These are phyloP conservation scores for Lepus townsendii DNA, from an alignment of 2,797 vertebrate species.

Conservation along the genomic window DNA sequence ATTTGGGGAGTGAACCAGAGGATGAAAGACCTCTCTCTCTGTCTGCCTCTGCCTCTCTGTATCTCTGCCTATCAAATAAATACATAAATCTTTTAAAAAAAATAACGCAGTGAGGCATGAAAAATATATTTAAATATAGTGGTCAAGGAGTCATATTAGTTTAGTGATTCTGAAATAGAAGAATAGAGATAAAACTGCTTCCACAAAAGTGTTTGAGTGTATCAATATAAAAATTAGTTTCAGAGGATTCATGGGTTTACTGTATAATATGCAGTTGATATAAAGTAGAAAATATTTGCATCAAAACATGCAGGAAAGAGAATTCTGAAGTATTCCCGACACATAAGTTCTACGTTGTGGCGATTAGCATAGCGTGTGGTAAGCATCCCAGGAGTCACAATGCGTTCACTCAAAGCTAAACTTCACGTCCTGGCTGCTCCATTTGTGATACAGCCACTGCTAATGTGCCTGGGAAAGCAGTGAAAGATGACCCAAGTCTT, in stretches of 20 bases:
- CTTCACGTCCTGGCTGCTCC: not conserved
- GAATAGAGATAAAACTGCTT: not conserved
- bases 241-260: not conserved
- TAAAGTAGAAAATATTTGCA: not conserved
- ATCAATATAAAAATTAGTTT: constrained; percentile 10
- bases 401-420: not conserved
- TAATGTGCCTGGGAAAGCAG: too few relatives aligned
- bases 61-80: too few relatives aligned
- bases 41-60: too few relatives aligned
- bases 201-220: not conserved
- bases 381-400: not conserved
- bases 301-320: not conserved
- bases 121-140: not conserved
- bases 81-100: too few relatives aligned
- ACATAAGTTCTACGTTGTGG: not conserved
- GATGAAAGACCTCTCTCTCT: too few relatives aligned
- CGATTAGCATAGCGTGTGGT: not conserved
- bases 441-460: too few relatives aligned
- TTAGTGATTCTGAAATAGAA: not conserved
- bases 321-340: not conserved
- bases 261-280: not conserved
- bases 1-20: too few relatives aligned
- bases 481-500: too few relatives aligned
- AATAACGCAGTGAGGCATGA: not conserved
- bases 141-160: not conserved